Evolutionary conservation across 1,140 invertebrate species (phyloP), one percentile per base, ranked within the genome.

Genomic region (Octopus sinensis): DNA sequence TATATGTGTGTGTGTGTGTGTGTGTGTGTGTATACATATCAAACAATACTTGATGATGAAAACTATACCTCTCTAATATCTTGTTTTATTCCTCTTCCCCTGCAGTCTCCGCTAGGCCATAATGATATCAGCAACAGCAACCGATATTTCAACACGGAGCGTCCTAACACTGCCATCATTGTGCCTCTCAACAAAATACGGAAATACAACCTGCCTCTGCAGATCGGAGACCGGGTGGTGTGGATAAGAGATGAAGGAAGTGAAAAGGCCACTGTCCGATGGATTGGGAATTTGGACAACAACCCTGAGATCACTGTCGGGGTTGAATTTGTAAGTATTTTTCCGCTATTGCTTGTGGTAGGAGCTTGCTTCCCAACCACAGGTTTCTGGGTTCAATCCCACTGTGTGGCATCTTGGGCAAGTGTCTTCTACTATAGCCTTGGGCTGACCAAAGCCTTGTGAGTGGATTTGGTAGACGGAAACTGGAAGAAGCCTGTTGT

Each of bases 281-380:
- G 93, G 93, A 90, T 93, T 75, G 93, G 93, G 1, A 87, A 87
- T 62, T 86, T 93, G 23, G 89, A 91, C 23, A 92, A 92, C 83
- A 89, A 91, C 23, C 88, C 90, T 7, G 92, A 92, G 73, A 91
- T 91, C 86, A 92, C 92, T 82, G 91, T 93, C 82, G 93, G 93
- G 6, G 89, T 93, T 1, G 92, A 93, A 90, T 92, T 93, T 89
- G 92, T 93, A 90, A 90, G 92, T 92, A 79, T 76, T 43, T 2
- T 43, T 43, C n/a, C 30, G 2, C 30, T 43, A 43, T 43, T 43
- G 30, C 30, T 43, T 43, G 30, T 43, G 30, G 30, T 43, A 43
- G 2, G 30, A 43, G 30, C 30, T 43, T 43, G 30, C 30, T 43
- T 43, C 0, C 30, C 30, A 43, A 43, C 30, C 30, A 43, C 30